Percentiles rank a stretch among this genome's conserved stretches.
These are phyloP conservation scores for Ectobius pallidus DNA, from an alignment of 2,888 invertebrate species.

Conservation along the genomic window DNA sequence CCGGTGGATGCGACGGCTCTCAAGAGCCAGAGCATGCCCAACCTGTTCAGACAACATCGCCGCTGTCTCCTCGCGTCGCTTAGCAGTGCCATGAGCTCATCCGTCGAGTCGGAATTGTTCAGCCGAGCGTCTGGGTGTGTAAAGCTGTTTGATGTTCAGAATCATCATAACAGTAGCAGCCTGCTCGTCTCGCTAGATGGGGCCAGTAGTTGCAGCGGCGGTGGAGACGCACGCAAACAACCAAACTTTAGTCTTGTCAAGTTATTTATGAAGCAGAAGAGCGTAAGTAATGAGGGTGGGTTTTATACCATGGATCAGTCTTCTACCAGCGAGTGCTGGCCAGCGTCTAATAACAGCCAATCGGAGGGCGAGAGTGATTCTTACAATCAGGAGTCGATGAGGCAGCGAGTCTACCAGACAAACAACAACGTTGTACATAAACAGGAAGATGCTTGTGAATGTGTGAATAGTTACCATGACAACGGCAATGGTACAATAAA, in stretches of 20 bases:
- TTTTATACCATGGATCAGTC: conserved; percentile 76
- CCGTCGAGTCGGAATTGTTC: conserved; percentile 33
- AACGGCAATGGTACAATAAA: conserved; percentile 53
- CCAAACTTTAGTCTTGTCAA: conserved; percentile 67
- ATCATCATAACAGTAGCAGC: conserved; percentile 47
- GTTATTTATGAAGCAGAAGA: conserved; percentile 89
- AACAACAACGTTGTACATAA: background rate
- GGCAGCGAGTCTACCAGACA: background rate
- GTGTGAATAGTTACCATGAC: conserved; percentile 25
- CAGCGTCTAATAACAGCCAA: conserved; percentile 52
- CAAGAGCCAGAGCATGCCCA: conserved; percentile 83
- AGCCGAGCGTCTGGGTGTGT: conserved; percentile 42
- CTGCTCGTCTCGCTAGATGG: conserved; percentile 35
- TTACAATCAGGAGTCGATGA: conserved; percentile 38
- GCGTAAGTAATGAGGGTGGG: conserved; percentile 78
- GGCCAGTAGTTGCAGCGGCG: conserved; percentile 51
- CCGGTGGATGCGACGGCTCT: conserved; percentile 38
- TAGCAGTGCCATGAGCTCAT: conserved; percentile 36
- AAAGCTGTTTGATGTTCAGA: conserved; percentile 50
- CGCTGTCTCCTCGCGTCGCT: conserved; percentile 28
- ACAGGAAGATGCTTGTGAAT: background rate
- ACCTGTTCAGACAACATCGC: conserved; percentile 57
- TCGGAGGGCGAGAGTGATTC: conserved; percentile 47
- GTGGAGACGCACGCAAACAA: conserved; percentile 47
- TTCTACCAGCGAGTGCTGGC: conserved; percentile 77